Conservation (phyloP, 1,140 invertebrate species). For the Nomia melanderi region DNA sequence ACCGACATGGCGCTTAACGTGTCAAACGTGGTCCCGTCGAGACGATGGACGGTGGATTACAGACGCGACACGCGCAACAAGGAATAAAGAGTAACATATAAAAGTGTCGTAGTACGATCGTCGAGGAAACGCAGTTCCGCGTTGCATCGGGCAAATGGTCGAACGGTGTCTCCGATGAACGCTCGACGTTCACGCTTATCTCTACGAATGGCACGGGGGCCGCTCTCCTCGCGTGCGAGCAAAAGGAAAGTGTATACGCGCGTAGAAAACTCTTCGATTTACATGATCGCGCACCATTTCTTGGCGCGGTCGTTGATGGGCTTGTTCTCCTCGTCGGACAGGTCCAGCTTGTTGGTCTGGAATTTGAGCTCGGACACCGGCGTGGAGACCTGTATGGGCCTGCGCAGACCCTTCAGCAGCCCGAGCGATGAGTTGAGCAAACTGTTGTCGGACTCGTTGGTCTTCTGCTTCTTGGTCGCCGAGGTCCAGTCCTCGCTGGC, state of each 20-base stretch:
- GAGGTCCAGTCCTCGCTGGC: slow-evolving; percentile 32
- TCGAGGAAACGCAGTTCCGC: background rate
- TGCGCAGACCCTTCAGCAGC: slow-evolving; percentile 62
- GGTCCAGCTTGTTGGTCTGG: slow-evolving; percentile 57
- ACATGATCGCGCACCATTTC: slow-evolving; percentile 75
- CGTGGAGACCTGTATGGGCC: slow-evolving; percentile 68
- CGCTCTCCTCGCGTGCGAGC: background rate
- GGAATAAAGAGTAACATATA: background rate
- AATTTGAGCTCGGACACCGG: slow-evolving; percentile 65
- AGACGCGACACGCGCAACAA: too few species aligned
- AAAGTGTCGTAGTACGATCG: background rate
- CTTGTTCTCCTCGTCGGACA: slow-evolving; percentile 37
- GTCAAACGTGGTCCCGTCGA: too few species aligned
- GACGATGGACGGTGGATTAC: background rate
- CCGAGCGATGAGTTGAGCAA: slow-evolving; percentile 67
- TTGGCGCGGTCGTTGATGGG: slow-evolving; percentile 48
- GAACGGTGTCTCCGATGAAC: background rate
- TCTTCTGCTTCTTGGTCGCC: slow-evolving; percentile 66
- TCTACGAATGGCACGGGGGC: background rate
- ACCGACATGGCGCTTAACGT: too few species aligned
- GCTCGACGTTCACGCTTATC: background rate
- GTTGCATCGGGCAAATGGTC: background rate
- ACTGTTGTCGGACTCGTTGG: slow-evolving; percentile 49
- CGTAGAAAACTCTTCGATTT: slow-evolving; percentile 48
- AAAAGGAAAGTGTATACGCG: background rate